Percentiles rank a stretch among this genome's conserved stretches.
phyloP scores from a whole-genome alignment of 1,140 invertebrate genomes.

The Hypothenemus hampei region DNA sequence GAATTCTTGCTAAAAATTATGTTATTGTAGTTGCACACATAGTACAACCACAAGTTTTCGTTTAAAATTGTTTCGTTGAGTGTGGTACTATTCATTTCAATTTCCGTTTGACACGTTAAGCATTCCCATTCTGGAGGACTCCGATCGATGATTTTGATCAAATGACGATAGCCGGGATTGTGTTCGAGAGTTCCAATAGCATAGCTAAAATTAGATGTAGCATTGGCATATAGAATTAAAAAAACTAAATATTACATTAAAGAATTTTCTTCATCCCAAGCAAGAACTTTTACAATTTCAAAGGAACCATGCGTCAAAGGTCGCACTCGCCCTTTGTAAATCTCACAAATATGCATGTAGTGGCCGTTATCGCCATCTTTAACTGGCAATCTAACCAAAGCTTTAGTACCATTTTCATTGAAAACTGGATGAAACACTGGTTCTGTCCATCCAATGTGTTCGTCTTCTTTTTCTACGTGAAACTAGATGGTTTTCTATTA shows the following conservation, averaged over 20 bases:
- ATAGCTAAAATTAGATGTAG: constrained; percentile 49
- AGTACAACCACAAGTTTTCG: constrained; percentile 45
- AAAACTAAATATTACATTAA: constrained; percentile 50
- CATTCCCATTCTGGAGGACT: constrained; percentile 50
- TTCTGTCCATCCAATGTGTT: constrained; percentile 51
- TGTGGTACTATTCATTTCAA: constrained; percentile 38
- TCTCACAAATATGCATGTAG: constrained; percentile 49
- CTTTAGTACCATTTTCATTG: constrained; percentile 46
- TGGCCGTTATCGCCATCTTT: constrained; percentile 52
- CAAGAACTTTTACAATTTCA: constrained; percentile 62
- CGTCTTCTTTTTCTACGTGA: constrained; percentile 45
- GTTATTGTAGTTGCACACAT: constrained; percentile 59
- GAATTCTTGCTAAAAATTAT: constrained; percentile 60
- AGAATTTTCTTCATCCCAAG: constrained; percentile 60
- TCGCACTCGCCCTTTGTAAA: constrained; percentile 43
- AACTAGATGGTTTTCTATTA: constrained; percentile 31
- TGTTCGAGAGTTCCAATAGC: constrained; percentile 65
- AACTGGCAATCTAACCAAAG: constrained; percentile 55
- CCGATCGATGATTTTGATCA: constrained; percentile 58
- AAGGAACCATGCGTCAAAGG: constrained; percentile 61
- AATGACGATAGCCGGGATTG: constrained; percentile 63
- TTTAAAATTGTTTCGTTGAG: constrained; percentile 39
- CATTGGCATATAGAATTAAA: not conserved
- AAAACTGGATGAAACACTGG: constrained; percentile 45
- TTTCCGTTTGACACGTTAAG: constrained; percentile 51